phyloP scores from a whole-genome alignment of 2,888 invertebrate genomes.

The Incurvaria masculella region DNA sequence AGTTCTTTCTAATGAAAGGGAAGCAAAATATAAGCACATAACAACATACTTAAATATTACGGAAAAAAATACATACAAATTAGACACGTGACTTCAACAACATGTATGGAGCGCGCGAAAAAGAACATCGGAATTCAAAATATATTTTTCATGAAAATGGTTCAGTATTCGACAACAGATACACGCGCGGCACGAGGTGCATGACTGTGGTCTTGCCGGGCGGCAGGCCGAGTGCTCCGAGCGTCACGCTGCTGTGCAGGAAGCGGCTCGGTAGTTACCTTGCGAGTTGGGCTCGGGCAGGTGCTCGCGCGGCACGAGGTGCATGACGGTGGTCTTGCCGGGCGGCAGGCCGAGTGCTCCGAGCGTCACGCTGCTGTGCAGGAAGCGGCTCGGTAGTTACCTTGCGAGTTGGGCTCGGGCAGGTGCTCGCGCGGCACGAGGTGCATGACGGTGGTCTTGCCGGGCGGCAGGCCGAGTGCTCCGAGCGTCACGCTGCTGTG shows the following conservation, averaged over 20 bases:
- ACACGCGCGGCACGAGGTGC: constrained; percentile 99
- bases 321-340: constrained; percentile 99
- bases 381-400: constrained; percentile 83
- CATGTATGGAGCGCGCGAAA: too few species aligned
- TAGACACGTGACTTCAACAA: too few species aligned
- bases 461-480: constrained; percentile 93
- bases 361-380: constrained; percentile 98
- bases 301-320: constrained; percentile 98
- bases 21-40: too few species aligned
- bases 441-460: constrained; percentile 99
- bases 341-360: constrained; percentile 95
- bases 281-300: constrained; percentile 98
- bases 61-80: too few species aligned
- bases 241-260: constrained; percentile 98
- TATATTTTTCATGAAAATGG: too few species aligned
- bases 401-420: constrained; percentile 98
- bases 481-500: constrained; percentile 99
- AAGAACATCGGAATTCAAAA: too few species aligned
- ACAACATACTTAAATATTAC: too few species aligned
- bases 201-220: constrained; percentile 98
- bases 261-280: constrained; percentile 85
- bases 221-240: constrained; percentile 95
- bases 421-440: constrained; percentile 98
- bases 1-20: too few species aligned
- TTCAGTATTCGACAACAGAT: too few species aligned